Evolutionary conservation across 2,797 vertebrate species (phyloP), one percentile per base, ranked within the genome.

Genomic region (Toxotes lorentzi): DNA sequence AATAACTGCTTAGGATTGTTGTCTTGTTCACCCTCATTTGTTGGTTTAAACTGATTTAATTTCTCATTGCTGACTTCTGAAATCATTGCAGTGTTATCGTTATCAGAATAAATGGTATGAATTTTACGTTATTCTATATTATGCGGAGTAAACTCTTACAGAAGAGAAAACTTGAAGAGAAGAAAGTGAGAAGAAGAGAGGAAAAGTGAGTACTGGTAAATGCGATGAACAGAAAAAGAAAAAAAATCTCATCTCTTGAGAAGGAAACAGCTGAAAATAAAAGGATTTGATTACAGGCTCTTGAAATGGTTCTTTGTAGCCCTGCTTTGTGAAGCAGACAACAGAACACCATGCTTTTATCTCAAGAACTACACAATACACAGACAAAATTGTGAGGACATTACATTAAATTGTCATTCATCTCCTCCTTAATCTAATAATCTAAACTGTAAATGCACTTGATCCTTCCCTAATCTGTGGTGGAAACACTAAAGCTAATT

Each of bases 261-360:
- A 19, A 69, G 67, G 60, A 73, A 72, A 62, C 47, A 21, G 38
- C 56, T 78, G 58, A 84, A 83, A 86, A 62, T 76, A 38, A 61
- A n/a, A 9, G 73, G 83, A 78, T 91, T 87, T 81, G 63, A 85
- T 93, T 91, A 84, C 90, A 86, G 70, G 48, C 57, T 70, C 35
- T 73, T 51, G 1, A 74, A 91, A 82, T 70, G 76, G 75, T 51
- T 87, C 82, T 91, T 90, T 92, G 86, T 89, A 2, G 19, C 79
- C 30, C 57, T 82, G 74, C 41, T 77, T 85, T 87, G 59, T 62
- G 24, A 68, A 71, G 53, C 43, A 11, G 27, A 89, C 83, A 90
- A 90, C 73, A 62, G 72, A 45, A 23, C 12, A 64, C 41, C 63
- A 1, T 73, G 34, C 60, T 59, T 80, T 83, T 78, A 82, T 80